Conservation (phyloP, 2,113 vertebrate species). For the Proteles cristata region DNA sequence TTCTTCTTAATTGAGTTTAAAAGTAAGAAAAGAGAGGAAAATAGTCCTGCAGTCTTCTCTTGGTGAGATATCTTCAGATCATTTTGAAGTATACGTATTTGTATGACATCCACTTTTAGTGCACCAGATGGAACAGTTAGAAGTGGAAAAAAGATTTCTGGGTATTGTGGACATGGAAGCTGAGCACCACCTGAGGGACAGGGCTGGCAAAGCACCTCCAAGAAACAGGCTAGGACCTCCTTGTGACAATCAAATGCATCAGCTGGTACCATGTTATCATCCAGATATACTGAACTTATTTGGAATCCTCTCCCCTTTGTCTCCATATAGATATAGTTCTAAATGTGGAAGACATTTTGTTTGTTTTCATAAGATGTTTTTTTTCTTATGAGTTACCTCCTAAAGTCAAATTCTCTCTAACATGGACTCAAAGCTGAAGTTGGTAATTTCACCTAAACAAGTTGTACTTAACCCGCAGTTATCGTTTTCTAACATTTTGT, state of each 20-base stretch:
- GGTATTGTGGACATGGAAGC: background rate
- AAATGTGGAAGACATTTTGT: background rate
- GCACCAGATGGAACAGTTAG: background rate
- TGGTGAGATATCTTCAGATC: constrained; percentile 73
- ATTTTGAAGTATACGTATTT: constrained; percentile 21
- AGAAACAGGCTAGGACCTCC: background rate
- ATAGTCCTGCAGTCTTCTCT: constrained; percentile 57
- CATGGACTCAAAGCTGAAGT: background rate
- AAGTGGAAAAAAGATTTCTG: background rate
- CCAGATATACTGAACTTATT: background rate
- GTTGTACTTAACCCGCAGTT: background rate
- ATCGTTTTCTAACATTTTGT: background rate
- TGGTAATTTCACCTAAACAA: background rate
- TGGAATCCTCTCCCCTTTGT: background rate
- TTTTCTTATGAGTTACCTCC: background rate
- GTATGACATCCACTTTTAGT: background rate
- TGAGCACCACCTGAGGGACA: background rate
- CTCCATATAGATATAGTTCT: background rate
- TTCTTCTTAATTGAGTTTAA: constrained; percentile 83
- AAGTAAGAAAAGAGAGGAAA: constrained; percentile 65
- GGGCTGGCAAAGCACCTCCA: background rate
- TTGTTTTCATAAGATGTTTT: background rate
- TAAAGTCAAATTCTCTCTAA: background rate
- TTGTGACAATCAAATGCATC: background rate
- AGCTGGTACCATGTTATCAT: background rate